Conservation (phyloP, 2,113 vertebrate species). For the Psilopogon haemacephalus region DNA sequence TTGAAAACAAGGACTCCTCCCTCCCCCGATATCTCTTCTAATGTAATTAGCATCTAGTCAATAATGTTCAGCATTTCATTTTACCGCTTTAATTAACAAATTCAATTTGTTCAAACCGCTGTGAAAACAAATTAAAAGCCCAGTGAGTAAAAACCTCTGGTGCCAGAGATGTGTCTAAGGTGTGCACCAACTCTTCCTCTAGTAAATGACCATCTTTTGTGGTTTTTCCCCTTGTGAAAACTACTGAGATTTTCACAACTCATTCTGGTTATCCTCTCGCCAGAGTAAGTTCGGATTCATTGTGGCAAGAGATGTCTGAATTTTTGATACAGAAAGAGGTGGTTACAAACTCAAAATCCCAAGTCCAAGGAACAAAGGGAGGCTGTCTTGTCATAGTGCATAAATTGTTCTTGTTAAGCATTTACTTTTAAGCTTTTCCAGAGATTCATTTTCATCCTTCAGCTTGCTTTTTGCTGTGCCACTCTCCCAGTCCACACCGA, state of each 20-base stretch:
- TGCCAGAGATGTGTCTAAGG: constrained; percentile 85
- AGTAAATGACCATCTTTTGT: constrained; percentile 50
- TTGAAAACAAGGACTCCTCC: constrained; percentile 87
- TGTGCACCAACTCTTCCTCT: constrained; percentile 84
- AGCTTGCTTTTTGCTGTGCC: not conserved
- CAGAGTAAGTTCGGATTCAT: not conserved
- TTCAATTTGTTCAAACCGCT: constrained; percentile 98
- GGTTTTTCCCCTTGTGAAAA: not conserved
- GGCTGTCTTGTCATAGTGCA: not conserved
- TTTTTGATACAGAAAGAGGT: not conserved
- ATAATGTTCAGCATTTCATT: constrained; percentile 99
- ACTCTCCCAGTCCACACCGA: not conserved
- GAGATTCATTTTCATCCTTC: not conserved
- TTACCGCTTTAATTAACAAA: constrained; percentile 99
- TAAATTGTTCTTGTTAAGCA: not conserved
- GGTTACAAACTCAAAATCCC: not conserved
- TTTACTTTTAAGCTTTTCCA: not conserved
- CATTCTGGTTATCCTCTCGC: not conserved
- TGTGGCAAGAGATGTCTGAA: accelerated
- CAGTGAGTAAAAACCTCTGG: constrained; percentile 87
- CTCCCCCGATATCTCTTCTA: constrained; percentile 88
- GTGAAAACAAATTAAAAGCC: constrained; percentile 99
- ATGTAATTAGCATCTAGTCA: constrained; percentile 99
- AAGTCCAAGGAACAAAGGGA: not conserved
- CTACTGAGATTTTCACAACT: not conserved